Conservation (phyloP, 2,113 vertebrate genomes). For the Oryzias javanicus region DNA sequence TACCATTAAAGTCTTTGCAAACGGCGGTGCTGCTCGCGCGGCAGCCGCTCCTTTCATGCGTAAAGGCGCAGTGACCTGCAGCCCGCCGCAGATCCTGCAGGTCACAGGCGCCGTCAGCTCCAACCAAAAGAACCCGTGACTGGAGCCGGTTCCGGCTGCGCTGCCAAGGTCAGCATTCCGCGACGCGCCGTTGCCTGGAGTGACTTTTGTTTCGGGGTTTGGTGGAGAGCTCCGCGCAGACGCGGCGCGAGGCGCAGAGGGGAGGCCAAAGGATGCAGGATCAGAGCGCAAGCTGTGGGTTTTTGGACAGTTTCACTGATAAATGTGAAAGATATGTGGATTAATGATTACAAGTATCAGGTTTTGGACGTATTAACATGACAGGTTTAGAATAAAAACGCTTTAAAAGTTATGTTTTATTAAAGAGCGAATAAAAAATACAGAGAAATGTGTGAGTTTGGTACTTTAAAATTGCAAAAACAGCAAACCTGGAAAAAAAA, state of each 20-base stretch:
- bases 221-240: slow-evolving; percentile 56
- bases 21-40: background rate
- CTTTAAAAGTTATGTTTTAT: background rate
- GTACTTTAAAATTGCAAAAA: too few species aligned
- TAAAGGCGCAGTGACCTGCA: slow-evolving; percentile 7
- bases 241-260: slow-evolving; percentile 32
- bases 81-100: slow-evolving; percentile 21
- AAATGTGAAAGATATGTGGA: too few species aligned
- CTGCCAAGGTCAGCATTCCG: slow-evolving; percentile 77
- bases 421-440: too few species aligned
- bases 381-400: background rate
- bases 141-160: slow-evolving; percentile 47
- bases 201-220: slow-evolving; percentile 64
- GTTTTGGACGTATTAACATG: background rate
- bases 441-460: too few species aligned
- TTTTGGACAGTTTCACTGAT: too few species aligned
- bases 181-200: slow-evolving; percentile 66
- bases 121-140: slow-evolving; percentile 40
- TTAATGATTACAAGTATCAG: background rate
- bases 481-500: too few species aligned
- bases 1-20: too few species aligned
- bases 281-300: slow-evolving; percentile 8
- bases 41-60: background rate
- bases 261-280: slow-evolving; percentile 18
- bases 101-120: slow-evolving; percentile 51